Percentiles rank a stretch among this genome's conserved stretches.
phyloP scores from a whole-genome alignment of 2,797 vertebrate species.

The Pseudocheirus occidentalis region DNA sequence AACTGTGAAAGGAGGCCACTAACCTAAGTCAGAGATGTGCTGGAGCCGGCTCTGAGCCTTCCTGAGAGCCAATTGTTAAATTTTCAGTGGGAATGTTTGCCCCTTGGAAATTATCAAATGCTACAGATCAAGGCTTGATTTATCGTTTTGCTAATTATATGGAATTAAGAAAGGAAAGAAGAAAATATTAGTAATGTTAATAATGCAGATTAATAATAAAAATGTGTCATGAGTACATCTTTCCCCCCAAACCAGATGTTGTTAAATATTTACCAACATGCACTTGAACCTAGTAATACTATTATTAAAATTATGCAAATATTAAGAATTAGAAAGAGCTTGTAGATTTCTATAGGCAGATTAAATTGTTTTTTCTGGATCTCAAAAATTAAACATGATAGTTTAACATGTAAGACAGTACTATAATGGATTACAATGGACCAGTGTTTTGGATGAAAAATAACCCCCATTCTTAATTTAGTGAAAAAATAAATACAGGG shows the following conservation, averaged over 20 bases:
- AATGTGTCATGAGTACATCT: neutral
- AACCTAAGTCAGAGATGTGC: neutral
- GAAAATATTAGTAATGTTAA: neutral
- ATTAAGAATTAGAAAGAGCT: neutral
- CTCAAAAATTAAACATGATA: neutral
- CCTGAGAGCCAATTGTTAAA: neutral
- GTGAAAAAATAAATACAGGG: too few relatives aligned
- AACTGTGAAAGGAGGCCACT: neutral
- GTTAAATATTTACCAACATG: neutral
- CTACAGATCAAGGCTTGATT: neutral
- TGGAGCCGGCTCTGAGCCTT: neutral
- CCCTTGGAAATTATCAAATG: too few relatives aligned
- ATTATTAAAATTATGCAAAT: neutral
- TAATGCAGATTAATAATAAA: neutral
- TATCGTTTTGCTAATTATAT: neutral
- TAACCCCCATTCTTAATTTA: too few relatives aligned
- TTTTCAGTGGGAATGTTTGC: neutral
- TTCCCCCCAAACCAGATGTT: neutral
- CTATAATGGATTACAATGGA: neutral
- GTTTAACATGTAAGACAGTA: neutral
- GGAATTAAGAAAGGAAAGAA: neutral
- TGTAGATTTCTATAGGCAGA: neutral
- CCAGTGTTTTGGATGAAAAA: too few relatives aligned
- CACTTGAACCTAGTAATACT: neutral
- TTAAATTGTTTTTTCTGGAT: neutral